phyloP scores from a whole-genome alignment of 2,888 invertebrate genomes.

The Mythimna lalbum region DNA sequence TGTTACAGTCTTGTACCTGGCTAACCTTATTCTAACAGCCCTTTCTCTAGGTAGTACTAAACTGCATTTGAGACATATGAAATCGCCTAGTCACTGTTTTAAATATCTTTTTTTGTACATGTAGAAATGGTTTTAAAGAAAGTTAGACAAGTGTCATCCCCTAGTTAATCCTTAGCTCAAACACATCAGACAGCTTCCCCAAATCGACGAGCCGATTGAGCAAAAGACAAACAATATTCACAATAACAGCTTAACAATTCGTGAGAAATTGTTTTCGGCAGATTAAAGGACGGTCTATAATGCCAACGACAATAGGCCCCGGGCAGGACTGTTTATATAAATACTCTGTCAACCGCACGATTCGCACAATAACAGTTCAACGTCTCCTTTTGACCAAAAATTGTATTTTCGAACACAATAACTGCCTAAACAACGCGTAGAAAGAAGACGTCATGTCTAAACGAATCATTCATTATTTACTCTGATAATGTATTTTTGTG shows the following conservation, averaged over 20 bases:
- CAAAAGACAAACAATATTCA: constrained; percentile 60
- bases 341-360: constrained; percentile 84
- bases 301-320: constrained; percentile 77
- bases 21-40: too few relatives aligned
- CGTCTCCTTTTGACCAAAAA: constrained; percentile 80
- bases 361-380: constrained; percentile 78
- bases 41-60: too few relatives aligned
- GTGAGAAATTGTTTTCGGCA: constrained; percentile 77
- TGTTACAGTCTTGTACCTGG: too few relatives aligned
- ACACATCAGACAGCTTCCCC: constrained; percentile 24
- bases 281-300: constrained; percentile 78
- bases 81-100: neutral
- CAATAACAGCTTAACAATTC: constrained; percentile 65
- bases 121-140: neutral
- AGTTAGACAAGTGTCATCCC: constrained; percentile 23
- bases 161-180: constrained; percentile 33
- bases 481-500: constrained; percentile 40
- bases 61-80: neutral
- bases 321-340: constrained; percentile 79
- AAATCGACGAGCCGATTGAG: constrained; percentile 56
- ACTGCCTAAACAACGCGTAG: constrained; percentile 67
- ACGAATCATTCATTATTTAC: constrained; percentile 69
- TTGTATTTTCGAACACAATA: constrained; percentile 82
- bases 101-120: neutral
- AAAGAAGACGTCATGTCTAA: constrained; percentile 71